A percentile compares a stretch with the other conserved stretches of the same genome.
Evolutionary conservation across 2,888 invertebrate genomes (phyloP).

Genomic region (Pogonocherus hispidulus): DNA sequence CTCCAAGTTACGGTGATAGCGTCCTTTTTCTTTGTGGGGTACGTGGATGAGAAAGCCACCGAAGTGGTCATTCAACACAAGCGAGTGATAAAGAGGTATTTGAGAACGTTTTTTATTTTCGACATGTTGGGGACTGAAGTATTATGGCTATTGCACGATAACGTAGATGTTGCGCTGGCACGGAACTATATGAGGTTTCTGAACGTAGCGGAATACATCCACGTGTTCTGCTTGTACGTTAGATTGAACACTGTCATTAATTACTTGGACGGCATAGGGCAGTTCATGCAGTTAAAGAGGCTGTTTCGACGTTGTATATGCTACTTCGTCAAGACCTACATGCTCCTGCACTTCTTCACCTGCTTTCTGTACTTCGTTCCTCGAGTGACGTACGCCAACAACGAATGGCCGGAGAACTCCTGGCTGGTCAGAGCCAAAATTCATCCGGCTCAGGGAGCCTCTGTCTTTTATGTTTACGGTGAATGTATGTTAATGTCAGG

Average conservation of each 20-base stretch:
- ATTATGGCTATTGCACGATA: neutral
- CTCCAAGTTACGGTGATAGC: neutral
- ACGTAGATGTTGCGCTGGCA: too few species aligned
- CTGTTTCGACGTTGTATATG: neutral
- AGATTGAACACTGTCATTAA: neutral
- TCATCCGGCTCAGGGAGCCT: neutral
- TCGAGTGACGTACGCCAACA: neutral
- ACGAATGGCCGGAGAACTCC: neutral
- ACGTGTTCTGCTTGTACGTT: neutral
- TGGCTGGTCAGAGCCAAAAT: neutral
- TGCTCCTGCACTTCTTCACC: neutral
- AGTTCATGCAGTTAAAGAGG: neutral
- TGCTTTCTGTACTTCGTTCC: neutral
- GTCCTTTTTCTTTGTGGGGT: slow-evolving; percentile 47
- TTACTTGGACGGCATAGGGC: neutral
- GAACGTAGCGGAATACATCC: neutral
- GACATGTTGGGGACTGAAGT: slow-evolving; percentile 20
- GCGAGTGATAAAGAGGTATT: slow-evolving; percentile 38
- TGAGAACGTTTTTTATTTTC: slow-evolving; percentile 47
- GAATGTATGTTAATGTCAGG: slow-evolving; percentile 46
- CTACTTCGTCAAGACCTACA: neutral
- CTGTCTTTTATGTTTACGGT: neutral
- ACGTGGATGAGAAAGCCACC: slow-evolving; percentile 37
- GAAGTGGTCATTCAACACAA: slow-evolving; percentile 44
- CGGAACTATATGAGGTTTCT: neutral